phyloP scores from a whole-genome alignment of 2,797 vertebrate species.

The Allobates femoralis region DNA sequence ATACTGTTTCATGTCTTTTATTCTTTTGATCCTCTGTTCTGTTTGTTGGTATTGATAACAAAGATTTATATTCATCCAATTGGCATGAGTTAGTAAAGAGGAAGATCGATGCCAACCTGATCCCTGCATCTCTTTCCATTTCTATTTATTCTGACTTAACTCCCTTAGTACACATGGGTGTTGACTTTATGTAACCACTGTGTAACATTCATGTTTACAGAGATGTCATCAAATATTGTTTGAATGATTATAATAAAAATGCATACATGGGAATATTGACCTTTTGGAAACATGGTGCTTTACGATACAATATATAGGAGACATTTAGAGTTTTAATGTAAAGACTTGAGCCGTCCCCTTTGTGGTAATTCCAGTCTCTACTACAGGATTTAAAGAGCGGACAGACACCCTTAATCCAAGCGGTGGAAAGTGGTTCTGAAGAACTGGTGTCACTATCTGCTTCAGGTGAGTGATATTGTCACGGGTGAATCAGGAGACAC shows the following conservation, averaged over 20 bases:
- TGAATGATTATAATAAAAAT: too few species aligned
- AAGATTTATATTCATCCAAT: background rate
- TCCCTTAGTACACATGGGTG: slow-evolving; percentile 2
- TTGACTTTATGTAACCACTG: background rate
- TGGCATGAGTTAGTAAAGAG: background rate
- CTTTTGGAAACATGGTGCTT: background rate
- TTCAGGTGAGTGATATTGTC: slow-evolving; percentile 77
- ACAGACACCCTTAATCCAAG: slow-evolving; percentile 86
- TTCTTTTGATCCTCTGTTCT: background rate
- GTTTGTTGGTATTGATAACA: background rate
- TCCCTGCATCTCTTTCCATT: background rate
- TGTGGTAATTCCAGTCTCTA: background rate
- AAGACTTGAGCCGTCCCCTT: background rate
- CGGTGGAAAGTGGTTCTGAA: slow-evolving; percentile 83
- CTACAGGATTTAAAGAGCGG: slow-evolving; percentile 90
- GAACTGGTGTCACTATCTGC: slow-evolving; percentile 86
- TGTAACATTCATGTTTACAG: background rate
- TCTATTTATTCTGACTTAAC: background rate
- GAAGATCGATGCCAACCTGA: background rate
- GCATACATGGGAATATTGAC: too few species aligned
- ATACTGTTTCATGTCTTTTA: background rate
- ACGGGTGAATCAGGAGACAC: too few species aligned
- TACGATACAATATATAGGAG: background rate
- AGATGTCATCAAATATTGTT: too few species aligned
- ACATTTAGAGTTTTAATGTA: background rate